These are phyloP conservation scores for Suricata suricatta DNA, from an alignment of 2,113 vertebrate species.

Conservation along the genomic window DNA sequence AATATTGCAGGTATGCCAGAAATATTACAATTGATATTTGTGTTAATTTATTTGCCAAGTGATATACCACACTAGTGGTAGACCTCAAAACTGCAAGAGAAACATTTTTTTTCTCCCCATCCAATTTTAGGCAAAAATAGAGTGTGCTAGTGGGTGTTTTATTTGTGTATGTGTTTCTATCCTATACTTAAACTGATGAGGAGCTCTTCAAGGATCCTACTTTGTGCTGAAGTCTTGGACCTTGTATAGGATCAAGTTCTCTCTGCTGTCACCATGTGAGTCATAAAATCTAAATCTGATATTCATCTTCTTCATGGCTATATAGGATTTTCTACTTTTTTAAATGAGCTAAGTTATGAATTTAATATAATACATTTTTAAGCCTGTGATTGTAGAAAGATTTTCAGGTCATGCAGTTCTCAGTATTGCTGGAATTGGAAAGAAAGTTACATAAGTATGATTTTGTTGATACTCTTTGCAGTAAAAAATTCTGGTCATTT, in stretches of 20 bases:
- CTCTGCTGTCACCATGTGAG: background rate
- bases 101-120: background rate
- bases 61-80: background rate
- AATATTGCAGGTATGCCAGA: background rate
- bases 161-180: background rate
- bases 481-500: background rate
- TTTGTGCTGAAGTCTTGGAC: background rate
- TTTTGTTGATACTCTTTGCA: background rate
- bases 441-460: background rate
- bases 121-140: background rate
- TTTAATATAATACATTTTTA: background rate
- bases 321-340: background rate
- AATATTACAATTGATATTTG: background rate
- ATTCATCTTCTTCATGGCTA: background rate
- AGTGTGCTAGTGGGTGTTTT: background rate
- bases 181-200: background rate
- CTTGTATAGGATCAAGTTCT: background rate
- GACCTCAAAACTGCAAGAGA: too few relatives aligned
- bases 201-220: background rate
- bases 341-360: background rate
- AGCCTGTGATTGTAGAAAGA: background rate
- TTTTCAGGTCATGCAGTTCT: background rate
- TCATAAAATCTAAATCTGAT: background rate
- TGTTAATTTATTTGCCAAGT: background rate
- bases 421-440: background rate